phyloP scores from a whole-genome alignment of 2,888 invertebrate genomes.

The Aphidius colemani region DNA sequence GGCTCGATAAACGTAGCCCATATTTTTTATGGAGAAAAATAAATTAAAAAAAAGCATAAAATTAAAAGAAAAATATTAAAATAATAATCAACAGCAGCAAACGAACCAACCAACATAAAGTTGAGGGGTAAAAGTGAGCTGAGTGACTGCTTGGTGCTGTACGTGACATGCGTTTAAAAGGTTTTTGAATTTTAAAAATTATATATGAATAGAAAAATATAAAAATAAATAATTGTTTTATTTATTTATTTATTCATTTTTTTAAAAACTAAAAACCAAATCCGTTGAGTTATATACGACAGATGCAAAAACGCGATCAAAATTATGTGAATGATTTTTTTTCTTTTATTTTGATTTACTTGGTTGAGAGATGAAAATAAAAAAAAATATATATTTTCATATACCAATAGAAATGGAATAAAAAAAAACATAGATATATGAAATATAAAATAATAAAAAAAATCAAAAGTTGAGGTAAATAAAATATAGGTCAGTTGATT shows the following conservation, averaged over 20 bases:
- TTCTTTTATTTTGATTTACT: not conserved
- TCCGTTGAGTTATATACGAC: constrained; percentile 17
- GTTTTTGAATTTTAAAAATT: not conserved
- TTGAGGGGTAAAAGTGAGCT: not conserved
- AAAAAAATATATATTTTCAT: too few species aligned
- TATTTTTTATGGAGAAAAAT: constrained; percentile 7
- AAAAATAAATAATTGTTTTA: constrained; percentile 9
- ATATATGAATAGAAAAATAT: constrained; percentile 5
- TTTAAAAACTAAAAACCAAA: too few species aligned
- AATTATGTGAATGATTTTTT: constrained; percentile 20
- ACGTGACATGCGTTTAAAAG: constrained; percentile 17
- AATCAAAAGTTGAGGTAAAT: too few species aligned
- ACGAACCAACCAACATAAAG: not conserved
- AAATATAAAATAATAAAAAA: too few species aligned
- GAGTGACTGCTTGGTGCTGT: constrained; percentile 7
- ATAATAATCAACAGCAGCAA: constrained; percentile 1
- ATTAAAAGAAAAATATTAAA: too few species aligned
- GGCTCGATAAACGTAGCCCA: constrained; percentile 7
- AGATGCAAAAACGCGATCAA: constrained; percentile 20
- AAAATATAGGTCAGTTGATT: too few species aligned
- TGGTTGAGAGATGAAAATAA: too few species aligned
- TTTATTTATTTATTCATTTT: too few species aligned
- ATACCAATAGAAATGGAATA: too few species aligned
- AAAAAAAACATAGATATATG: too few species aligned
- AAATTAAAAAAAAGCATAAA: too few species aligned